phyloP scores from a whole-genome alignment of 2,113 vertebrate species.

The Eulemur macaco region DNA sequence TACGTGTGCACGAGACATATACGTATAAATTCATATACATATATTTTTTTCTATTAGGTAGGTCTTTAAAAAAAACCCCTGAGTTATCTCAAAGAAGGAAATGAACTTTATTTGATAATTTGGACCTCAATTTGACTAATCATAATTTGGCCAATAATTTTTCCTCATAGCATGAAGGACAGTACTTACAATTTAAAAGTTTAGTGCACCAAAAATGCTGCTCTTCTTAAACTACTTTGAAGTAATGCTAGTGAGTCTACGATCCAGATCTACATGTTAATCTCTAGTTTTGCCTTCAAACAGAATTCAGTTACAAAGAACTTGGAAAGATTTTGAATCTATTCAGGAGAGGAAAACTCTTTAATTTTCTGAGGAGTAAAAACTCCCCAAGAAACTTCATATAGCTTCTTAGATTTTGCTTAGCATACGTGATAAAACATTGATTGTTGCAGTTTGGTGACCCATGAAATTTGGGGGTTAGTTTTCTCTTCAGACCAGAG shows the following conservation, averaged over 20 bases:
- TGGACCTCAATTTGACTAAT: constrained; percentile 39
- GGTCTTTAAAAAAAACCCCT: constrained; percentile 40
- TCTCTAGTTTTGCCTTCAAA: constrained; percentile 87
- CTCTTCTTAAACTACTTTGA: constrained; percentile 81
- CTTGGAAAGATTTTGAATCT: constrained; percentile 85
- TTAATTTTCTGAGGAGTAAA: constrained; percentile 88
- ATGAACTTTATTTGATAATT: constrained; percentile 39
- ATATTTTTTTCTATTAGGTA: not conserved
- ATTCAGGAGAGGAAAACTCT: constrained; percentile 86
- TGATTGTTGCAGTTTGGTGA: constrained; percentile 99
- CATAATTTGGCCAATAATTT: constrained; percentile 52
- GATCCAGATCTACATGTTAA: constrained; percentile 84
- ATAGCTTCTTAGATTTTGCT: constrained; percentile 92
- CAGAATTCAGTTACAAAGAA: constrained; percentile 87
- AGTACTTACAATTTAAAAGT: constrained; percentile 63
- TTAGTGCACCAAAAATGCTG: constrained; percentile 71
- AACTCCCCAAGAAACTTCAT: constrained; percentile 92
- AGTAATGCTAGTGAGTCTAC: constrained; percentile 79
- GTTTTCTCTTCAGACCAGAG: constrained; percentile 99
- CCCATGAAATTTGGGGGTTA: constrained; percentile 99
- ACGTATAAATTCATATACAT: not conserved
- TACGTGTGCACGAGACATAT: not conserved
- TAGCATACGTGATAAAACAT: constrained; percentile 98
- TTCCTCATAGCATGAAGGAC: constrained; percentile 43
- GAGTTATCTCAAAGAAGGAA: constrained; percentile 55